Base-by-base conservation (phyloP, 2,113 vertebrate genomes). In the Peromyscus californicus region DNA sequence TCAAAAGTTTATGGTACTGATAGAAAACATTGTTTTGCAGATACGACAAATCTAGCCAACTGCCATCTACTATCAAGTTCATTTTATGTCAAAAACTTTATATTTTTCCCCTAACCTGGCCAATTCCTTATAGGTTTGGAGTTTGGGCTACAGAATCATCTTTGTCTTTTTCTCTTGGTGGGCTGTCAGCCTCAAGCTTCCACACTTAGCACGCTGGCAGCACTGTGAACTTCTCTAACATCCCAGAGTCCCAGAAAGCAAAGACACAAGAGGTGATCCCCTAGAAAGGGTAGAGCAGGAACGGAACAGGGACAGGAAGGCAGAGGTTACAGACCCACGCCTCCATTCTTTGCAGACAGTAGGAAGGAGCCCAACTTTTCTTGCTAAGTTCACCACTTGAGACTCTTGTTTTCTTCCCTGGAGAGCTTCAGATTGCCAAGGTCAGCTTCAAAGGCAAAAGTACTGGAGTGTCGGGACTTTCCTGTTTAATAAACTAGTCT, bases 291-390 rank as follows among this genome's bases (percentile, higher is more conserved):
- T n/a, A 54, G 65, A 16, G 65, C 15, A 16, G 15, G 83, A 17
- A 65, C 0, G 2, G 8, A 8, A 48, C 16, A 74, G 51, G 17
- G 51, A 59, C 16, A 13, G 10, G 29, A 36, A 57, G 48, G 17
- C 31, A 57, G 24, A 74, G 51, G 9, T 54, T 61, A 42, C 22
- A 91, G 92, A 84, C 29, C 85, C 9, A 31, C 82, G 42, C 59
- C 45, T 95, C 72, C 93, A 36, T 57, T 96, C 78, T 94, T 93
- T 78, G 26, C 89, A 87, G 93, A 92, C 79, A 83, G 54, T 54
- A 79, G 39, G 10, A 29, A 42, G 11, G n/a, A 94, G 17, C 42
- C 74, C 86, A 82, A 13, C 2, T 59, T 74, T 65, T 54, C 75
- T 48, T 92, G 21, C 83, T 92, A 36, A 89, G 80, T 93, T 96